Evolutionary conservation across 2,797 vertebrate species (phyloP).

Genomic region (Hippopotamyrus pictus): DNA sequence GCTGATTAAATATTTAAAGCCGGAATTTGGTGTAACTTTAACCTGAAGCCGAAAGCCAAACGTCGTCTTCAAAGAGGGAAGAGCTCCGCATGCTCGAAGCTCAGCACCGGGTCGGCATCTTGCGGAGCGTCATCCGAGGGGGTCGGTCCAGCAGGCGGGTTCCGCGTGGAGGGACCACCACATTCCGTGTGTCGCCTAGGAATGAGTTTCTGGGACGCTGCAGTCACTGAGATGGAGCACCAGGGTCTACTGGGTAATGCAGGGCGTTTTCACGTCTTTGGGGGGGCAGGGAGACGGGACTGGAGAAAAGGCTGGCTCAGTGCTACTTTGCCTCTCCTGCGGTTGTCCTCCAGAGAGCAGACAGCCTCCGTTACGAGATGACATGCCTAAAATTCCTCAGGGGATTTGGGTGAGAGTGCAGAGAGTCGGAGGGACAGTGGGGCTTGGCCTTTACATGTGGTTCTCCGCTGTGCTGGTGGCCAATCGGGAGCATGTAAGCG

Average conservation of each 20-base stretch:
- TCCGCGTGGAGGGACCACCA: neutral
- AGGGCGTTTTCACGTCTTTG: too few relatives aligned
- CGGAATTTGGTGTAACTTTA: neutral
- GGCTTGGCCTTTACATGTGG: neutral
- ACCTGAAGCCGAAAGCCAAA: neutral
- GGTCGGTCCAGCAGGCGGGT: neutral
- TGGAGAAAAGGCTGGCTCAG: neutral
- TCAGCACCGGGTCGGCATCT: neutral
- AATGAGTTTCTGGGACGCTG: neutral
- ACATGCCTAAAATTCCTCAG: conserved; percentile 35
- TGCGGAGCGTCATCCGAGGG: neutral
- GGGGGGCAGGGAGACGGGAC: neutral
- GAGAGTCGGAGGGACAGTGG: conserved; percentile 17
- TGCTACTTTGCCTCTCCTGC: neutral
- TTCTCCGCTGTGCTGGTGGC: neutral
- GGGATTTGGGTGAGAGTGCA: conserved; percentile 32
- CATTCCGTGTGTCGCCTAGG: neutral
- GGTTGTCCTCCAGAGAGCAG: neutral
- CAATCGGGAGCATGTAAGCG: neutral
- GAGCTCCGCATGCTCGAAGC: neutral
- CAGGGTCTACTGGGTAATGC: neutral
- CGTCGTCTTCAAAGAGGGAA: neutral
- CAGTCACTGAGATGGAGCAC: neutral
- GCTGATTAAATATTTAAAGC: neutral
- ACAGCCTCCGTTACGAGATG: neutral